A percentile compares a stretch with the other conserved stretches of the same genome.
Evolutionary conservation across 2,888 invertebrate genomes (phyloP).

Genomic region (Tipula confusa): DNA sequence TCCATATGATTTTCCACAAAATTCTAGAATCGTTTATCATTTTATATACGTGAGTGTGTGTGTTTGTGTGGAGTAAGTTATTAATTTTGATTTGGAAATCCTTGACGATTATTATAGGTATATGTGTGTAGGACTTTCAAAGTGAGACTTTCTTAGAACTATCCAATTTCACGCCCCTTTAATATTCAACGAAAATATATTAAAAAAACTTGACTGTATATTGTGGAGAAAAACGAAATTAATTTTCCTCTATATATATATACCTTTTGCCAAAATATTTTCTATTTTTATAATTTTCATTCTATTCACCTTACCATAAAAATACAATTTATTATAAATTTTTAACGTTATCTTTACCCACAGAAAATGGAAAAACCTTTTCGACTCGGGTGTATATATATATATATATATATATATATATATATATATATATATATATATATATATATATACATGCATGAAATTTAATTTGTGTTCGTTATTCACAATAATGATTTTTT

Average conservation of each 20-base stretch:
- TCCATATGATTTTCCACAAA: background rate
- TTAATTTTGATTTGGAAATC: background rate
- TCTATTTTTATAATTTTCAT: constrained; percentile 20
- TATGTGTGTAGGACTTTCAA: background rate
- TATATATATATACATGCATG: background rate
- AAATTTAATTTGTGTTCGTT: background rate
- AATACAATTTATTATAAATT: constrained; percentile 20
- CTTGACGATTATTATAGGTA: background rate
- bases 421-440: background rate
- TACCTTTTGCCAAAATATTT: background rate
- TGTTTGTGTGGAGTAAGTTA: too few species aligned
- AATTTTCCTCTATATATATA: background rate
- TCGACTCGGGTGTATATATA: background rate
- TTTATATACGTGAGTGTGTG: too few species aligned
- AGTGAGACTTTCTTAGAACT: background rate
- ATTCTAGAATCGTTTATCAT: background rate
- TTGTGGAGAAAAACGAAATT: background rate
- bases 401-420: background rate
- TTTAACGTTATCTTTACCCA: background rate
- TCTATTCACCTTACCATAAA: background rate
- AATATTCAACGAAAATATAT: constrained; percentile 3
- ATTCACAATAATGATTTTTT: background rate
- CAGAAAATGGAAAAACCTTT: background rate
- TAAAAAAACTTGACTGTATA: background rate
- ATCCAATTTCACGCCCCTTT: constrained; percentile 12